These are phyloP conservation scores for Lethocerus indicus DNA, from an alignment of 1,140 invertebrate species.

Conservation along the genomic window DNA sequence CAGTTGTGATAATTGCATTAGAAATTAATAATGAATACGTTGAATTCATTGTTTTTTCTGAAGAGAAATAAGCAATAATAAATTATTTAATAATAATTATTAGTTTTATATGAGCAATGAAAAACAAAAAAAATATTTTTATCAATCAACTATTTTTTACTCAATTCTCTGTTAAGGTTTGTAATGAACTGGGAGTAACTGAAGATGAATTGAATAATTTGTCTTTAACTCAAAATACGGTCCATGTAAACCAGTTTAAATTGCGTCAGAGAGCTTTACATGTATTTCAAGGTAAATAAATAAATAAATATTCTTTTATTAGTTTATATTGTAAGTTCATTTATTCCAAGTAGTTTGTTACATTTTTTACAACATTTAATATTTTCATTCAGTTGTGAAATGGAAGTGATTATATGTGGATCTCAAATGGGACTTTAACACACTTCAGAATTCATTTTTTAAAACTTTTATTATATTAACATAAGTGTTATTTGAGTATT, in stretches of 20 bases:
- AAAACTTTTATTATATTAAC: too few species aligned
- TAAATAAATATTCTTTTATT: slow-evolving; percentile 10
- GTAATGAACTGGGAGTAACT: slow-evolving; percentile 40
- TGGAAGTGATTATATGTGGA: too few species aligned
- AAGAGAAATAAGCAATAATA: not conserved
- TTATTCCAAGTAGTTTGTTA: too few species aligned
- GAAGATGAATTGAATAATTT: slow-evolving; percentile 41
- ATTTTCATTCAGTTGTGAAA: too few species aligned
- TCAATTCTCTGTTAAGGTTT: slow-evolving; percentile 25
- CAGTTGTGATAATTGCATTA: not conserved
- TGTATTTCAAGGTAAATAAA: slow-evolving; percentile 51
- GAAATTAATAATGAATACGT: not conserved
- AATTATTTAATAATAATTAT: not conserved
- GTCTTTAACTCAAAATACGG: slow-evolving; percentile 52
- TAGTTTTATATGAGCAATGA: too few species aligned
- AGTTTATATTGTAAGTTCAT: too few species aligned
- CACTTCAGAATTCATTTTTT: too few species aligned
- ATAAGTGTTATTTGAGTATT: too few species aligned
- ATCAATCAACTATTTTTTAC: not conserved
- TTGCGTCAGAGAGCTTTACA: slow-evolving; percentile 71
- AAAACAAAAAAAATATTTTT: too few species aligned
- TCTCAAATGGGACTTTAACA: too few species aligned
- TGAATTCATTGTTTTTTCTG: not conserved
- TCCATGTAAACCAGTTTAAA: slow-evolving; percentile 52
- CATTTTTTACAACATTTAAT: too few species aligned